Conservation (phyloP, 2,888 invertebrate species). For the Agriotes lineatus region DNA sequence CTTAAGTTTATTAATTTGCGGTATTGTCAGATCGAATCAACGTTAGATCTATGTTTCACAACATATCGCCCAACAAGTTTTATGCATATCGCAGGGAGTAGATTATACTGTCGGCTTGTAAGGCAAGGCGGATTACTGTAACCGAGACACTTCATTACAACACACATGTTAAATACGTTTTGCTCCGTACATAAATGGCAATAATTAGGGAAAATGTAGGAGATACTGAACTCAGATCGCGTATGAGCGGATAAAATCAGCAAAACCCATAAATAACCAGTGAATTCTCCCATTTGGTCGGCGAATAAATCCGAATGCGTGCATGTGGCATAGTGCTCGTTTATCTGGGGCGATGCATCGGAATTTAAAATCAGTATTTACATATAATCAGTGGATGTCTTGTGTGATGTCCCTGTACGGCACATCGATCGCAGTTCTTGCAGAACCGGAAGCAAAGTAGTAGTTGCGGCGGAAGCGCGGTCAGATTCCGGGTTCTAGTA, state of each 20-base stretch:
- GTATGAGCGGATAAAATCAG: slow-evolving; percentile 16
- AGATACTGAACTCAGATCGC: slow-evolving; percentile 8
- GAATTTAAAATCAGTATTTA: slow-evolving; percentile 34
- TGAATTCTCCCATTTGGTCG: slow-evolving; percentile 1
- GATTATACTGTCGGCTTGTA: too few species aligned
- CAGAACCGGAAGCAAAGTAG: slow-evolving; percentile 31
- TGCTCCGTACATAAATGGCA: background rate
- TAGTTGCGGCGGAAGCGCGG: slow-evolving; percentile 34
- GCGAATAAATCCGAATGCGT: slow-evolving; percentile 18
- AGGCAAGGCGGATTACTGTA: too few species aligned
- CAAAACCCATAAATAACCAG: slow-evolving; percentile 3
- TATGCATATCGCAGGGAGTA: too few species aligned
- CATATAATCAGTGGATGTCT: slow-evolving; percentile 32
- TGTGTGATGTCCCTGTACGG: slow-evolving; percentile 25
- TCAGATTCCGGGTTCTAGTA: slow-evolving; percentile 39
- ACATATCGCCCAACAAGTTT: too few species aligned
- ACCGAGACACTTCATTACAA: too few species aligned
- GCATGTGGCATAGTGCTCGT: slow-evolving; percentile 5
- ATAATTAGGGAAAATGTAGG: slow-evolving; percentile 6
- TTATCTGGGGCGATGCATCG: slow-evolving; percentile 24
- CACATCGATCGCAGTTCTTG: slow-evolving; percentile 28
- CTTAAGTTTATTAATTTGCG: too few species aligned
- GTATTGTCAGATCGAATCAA: too few species aligned
- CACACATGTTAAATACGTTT: background rate
- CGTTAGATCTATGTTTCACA: too few species aligned